A percentile compares a stretch with the other conserved stretches of the same genome.
Evolutionary conservation across 2,113 vertebrate genomes (phyloP).

Genomic region (Neodon shergylaensis): DNA sequence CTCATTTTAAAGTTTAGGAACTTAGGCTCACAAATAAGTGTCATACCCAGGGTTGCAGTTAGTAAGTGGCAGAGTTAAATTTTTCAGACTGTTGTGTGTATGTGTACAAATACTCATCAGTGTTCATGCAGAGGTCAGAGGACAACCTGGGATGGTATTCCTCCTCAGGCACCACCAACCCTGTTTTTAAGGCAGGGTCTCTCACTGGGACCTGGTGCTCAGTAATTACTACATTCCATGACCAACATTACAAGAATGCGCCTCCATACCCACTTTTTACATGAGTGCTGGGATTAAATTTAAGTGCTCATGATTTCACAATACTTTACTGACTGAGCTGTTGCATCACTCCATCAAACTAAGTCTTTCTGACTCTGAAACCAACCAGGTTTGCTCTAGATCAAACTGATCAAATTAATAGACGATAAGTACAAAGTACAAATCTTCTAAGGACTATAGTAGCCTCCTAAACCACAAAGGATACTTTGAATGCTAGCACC

Average conservation of each 20-base stretch:
- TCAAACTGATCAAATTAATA: conserved; percentile 35
- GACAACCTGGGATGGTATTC: neutral
- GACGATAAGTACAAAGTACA: conserved; percentile 5
- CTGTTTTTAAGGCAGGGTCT: neutral
- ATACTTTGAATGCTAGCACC: neutral
- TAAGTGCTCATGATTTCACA: neutral
- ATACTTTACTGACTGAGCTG: neutral
- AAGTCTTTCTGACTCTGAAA: neutral
- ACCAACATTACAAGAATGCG: neutral
- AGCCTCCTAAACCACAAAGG: neutral
- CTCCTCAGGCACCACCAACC: neutral
- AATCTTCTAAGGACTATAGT: neutral
- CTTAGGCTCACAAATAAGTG: neutral
- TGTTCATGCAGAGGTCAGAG: neutral
- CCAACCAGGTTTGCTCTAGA: neutral
- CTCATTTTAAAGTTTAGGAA: neutral
- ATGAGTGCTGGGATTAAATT: neutral
- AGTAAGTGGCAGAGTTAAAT: neutral
- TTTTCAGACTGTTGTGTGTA: neutral
- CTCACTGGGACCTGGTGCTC: neutral
- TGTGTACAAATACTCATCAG: neutral
- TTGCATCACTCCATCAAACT: neutral
- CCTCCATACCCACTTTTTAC: neutral
- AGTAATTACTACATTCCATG: too few species aligned
- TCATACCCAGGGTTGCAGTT: neutral